Evolutionary conservation across 2,113 vertebrate genomes (phyloP).

Genomic region (Peromyscus polionotus): DNA sequence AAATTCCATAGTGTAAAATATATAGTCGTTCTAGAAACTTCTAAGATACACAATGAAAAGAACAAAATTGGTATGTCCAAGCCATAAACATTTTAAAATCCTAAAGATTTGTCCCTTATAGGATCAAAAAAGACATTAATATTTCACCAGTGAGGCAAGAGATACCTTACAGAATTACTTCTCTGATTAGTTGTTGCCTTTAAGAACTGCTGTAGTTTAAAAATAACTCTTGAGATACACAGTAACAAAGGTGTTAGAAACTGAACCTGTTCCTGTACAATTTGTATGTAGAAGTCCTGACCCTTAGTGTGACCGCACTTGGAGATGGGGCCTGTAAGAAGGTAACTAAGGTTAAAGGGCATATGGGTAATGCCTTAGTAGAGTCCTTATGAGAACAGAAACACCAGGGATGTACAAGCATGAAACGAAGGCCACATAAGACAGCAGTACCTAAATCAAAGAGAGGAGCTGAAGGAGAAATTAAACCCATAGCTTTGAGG

Average conservation of each 20-base stretch:
- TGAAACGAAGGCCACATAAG: not conserved
- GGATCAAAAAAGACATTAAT: not conserved
- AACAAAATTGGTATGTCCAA: not conserved
- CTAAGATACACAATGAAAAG: not conserved
- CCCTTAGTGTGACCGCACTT: not conserved
- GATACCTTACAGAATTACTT: slow-evolving; percentile 4
- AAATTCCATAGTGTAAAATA: not conserved
- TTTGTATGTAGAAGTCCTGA: not conserved
- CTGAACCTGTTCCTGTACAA: not conserved
- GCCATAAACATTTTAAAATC: slow-evolving; percentile 40
- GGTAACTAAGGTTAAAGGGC: not conserved
- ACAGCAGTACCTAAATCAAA: not conserved
- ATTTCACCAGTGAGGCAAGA: slow-evolving; percentile 43
- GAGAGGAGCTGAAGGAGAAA: not conserved
- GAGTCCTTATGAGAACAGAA: not conserved
- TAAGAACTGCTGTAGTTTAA: not conserved
- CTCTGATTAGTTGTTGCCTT: not conserved
- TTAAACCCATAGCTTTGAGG: not conserved
- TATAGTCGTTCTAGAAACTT: slow-evolving; percentile 5
- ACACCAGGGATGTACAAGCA: not conserved
- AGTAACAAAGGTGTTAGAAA: not conserved
- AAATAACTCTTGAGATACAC: slow-evolving; percentile 46
- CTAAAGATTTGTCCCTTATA: not conserved
- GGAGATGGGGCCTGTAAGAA: not conserved
- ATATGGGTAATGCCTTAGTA: too few relatives aligned